Conservation (phyloP, 1,140 invertebrate genomes). For the Campoletis sonorensis region DNA sequence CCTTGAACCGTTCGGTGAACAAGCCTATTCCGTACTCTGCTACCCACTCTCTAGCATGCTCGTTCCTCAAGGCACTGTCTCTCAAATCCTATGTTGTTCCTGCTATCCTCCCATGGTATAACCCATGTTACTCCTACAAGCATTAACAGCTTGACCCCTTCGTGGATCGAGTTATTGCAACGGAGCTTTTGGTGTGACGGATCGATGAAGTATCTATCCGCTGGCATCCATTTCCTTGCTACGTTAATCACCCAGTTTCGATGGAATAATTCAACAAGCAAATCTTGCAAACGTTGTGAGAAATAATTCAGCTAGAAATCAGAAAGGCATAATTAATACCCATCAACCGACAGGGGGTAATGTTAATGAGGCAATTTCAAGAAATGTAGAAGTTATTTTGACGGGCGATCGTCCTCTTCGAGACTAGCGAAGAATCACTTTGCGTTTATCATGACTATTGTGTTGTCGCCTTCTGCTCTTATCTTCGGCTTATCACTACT, state of each 20-base stretch:
- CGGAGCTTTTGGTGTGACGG: conserved; percentile 4
- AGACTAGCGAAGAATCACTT: neutral
- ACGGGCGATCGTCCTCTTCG: too few relatives aligned
- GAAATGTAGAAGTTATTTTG: neutral
- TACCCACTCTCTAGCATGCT: neutral
- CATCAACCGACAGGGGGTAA: neutral
- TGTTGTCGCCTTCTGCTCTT: neutral
- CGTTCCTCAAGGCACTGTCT: neutral
- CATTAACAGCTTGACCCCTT: conserved; percentile 39
- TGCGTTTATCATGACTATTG: neutral
- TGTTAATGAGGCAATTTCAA: neutral
- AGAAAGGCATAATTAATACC: neutral
- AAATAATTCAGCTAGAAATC: neutral
- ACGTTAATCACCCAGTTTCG: neutral
- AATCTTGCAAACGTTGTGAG: neutral
- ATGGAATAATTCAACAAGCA: conserved; percentile 12
- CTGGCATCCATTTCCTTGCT: neutral
- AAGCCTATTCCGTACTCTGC: conserved; percentile 5
- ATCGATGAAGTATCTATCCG: conserved; percentile 4
- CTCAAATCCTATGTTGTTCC: conserved; percentile 21
- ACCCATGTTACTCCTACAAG: neutral
- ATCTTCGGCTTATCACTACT: conserved; percentile 1
- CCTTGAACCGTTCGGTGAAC: conserved; percentile 7
- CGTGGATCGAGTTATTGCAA: conserved; percentile 38
- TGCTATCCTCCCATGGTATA: neutral